Evolutionary conservation across 2,113 vertebrate genomes (phyloP).

Genomic region (Micronycteris hirsuta): DNA sequence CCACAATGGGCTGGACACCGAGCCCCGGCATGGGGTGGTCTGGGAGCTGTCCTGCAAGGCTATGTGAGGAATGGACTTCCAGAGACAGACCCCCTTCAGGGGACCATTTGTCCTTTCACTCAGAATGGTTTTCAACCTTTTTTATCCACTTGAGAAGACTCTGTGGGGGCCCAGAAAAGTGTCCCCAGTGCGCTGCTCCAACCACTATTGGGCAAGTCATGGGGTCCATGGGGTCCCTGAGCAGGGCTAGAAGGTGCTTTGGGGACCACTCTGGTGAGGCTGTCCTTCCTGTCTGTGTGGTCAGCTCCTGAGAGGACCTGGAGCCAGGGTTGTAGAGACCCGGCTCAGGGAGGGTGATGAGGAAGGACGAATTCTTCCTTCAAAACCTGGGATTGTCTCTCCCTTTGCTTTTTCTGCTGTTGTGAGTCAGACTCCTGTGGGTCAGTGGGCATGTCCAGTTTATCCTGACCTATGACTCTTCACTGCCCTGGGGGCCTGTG

Average conservation of each 20-base stretch:
- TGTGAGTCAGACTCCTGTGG: background rate
- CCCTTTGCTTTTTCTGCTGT: background rate
- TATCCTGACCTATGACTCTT: background rate
- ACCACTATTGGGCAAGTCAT: background rate
- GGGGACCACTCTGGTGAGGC: background rate
- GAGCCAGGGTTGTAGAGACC: background rate
- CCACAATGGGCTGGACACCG: background rate
- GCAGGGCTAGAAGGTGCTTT: background rate
- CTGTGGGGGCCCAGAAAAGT: no score
- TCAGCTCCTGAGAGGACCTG: background rate
- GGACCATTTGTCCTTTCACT: background rate
- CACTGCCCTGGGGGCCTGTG: background rate
- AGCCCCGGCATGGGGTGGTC: background rate
- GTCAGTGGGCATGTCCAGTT: background rate
- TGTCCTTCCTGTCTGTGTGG: no score
- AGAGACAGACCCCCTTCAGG: background rate
- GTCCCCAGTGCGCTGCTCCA: no score
- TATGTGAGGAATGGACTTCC: background rate
- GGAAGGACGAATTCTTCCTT: background rate
- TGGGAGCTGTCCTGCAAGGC: background rate
- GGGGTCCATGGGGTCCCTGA: background rate
- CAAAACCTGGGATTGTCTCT: background rate
- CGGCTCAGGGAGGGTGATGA: no score
- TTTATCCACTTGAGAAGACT: background rate
- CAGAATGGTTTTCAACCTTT: background rate